Base-by-base conservation (phyloP, 2,888 invertebrate genomes). In the Chrysopilus asiliformis region DNA sequence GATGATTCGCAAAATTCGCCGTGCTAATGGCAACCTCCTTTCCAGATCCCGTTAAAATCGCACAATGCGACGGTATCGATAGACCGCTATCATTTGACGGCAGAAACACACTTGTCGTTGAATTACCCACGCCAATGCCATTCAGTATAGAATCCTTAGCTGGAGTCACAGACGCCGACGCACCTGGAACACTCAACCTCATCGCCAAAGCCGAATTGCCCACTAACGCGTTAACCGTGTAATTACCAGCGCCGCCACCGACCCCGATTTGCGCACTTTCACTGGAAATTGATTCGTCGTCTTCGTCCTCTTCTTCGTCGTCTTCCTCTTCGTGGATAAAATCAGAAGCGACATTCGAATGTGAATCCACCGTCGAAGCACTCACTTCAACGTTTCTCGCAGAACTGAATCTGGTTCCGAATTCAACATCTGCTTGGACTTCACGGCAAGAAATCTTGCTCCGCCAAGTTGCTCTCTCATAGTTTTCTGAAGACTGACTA, bases 101-200 rank as follows among this genome's bases (percentile, higher is more conserved):
- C 16, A 58, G 43, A 42, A 58, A 56, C 31, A 47, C 43, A 41
- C 49, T 47, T 19, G 45, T 47, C 32, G 45, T 43, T 17, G 39
- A 28, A 18, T 19, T 32, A 31, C 27, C 35, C 8, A 20, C 19
- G 12, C 31, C 24, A 20, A 20, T 20, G 16, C 17, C 20, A 12
- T 18, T 14, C 20, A 29, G 32, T 19, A 22, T 25, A 22, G 28
- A 31, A 16, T 30, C 39, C 32, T 39, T 40, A 12, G 37, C 24
- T 4, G 30, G 30, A 24, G 32, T 20, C 5, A 32, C 30, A 8
- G 37, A 29, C 17, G 44, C 40, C 22, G 41, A 36, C 8, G 45
- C 45, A 18, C 57, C 58, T 36, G 56, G 56, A 41, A 61, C 55
- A 51, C 56, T 61, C 14, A 61, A 49, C 47, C 62, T 60, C 60